Evolutionary conservation across 2,797 vertebrate species (phyloP), one percentile per base, ranked within the genome.

Genomic region (Cynodonichthys magdalenae): DNA sequence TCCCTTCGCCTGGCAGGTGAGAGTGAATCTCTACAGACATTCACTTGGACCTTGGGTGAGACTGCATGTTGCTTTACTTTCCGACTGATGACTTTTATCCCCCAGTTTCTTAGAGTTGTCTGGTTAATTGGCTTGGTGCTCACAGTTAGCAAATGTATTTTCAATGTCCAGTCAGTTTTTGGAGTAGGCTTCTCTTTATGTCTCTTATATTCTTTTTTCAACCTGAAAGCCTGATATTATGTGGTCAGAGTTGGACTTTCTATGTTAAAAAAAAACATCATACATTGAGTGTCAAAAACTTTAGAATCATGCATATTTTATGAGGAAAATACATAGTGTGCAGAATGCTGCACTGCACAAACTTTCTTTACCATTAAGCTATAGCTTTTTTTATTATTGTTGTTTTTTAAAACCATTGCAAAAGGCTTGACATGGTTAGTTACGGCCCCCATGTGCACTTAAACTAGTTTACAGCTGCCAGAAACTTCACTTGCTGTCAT

Each of bases 1-100:
- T 94, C 94, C 5, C 67, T 96, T 48, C 92, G 93, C n/a, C 80
- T 97, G 4, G 90, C 94, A 89, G 95, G 96, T 97, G 81, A 69
- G 66, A 52, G 1, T 42, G 9, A 49, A 42, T 31, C 11, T 24
- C 11, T 59, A 79, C 59, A 44, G 3, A 52, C 50, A 24, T 1
- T 24, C 4, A 15, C 15, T 42, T 14, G 6, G 27, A 10, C 5
- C 15, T 11, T 5, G 7, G 27, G 2, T 17, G 15, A 12, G 41
- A 18, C 54, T 18, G 41, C 34, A n/a, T 14, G 42, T 29, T 19
- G 17, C 18, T 7, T 41, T 9, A 29, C 2, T 10, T 62, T 41
- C 41, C 20, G 3, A 10, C 3, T 46, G 9, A 0, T 46, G n/a
- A 18, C n/a, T n/a, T 46, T 46, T 18, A 46, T 3, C n/a, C 44